These are phyloP conservation scores for Pardalotus punctatus DNA, from an alignment of 2,113 vertebrate genomes.

Conservation along the genomic window DNA sequence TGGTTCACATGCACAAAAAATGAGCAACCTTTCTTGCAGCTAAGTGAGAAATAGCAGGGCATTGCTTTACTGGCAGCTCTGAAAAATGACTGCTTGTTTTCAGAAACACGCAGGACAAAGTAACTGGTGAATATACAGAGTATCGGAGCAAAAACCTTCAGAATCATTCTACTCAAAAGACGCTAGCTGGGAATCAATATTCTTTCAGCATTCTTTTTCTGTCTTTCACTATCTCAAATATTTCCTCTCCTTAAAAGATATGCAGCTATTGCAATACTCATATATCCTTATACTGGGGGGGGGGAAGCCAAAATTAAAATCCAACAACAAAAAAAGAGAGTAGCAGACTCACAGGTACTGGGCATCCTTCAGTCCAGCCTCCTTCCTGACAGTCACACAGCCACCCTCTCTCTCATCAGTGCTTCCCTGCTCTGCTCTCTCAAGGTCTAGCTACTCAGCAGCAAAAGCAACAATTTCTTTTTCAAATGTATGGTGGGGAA, in stretches of 20 bases:
- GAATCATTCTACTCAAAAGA: not conserved
- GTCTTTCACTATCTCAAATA: not conserved
- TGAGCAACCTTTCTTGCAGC: not conserved
- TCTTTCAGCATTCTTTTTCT: not conserved
- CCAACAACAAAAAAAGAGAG: not conserved
- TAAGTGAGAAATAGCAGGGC: constrained; percentile 10
- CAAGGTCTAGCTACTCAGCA: not conserved
- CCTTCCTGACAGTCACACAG: not conserved
- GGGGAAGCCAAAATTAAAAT: not conserved
- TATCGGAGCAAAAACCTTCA: not conserved
- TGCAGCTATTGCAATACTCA: not conserved
- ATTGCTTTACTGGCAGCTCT: not conserved
- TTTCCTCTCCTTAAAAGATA: not conserved
- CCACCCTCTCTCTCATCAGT: not conserved
- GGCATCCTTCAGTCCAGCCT: not conserved
- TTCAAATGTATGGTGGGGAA: not conserved
- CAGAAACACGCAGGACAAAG: not conserved
- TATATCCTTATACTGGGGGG: not conserved
- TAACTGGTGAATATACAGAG: not conserved
- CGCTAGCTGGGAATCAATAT: not conserved
- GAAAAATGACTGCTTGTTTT: not conserved
- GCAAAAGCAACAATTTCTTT: not conserved
- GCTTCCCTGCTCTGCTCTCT: not conserved
- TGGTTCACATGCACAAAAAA: not conserved
- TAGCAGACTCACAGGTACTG: not conserved